Evolutionary conservation across 2,797 vertebrate species (phyloP).

Genomic region (Ctenopoma multispine): DNA sequence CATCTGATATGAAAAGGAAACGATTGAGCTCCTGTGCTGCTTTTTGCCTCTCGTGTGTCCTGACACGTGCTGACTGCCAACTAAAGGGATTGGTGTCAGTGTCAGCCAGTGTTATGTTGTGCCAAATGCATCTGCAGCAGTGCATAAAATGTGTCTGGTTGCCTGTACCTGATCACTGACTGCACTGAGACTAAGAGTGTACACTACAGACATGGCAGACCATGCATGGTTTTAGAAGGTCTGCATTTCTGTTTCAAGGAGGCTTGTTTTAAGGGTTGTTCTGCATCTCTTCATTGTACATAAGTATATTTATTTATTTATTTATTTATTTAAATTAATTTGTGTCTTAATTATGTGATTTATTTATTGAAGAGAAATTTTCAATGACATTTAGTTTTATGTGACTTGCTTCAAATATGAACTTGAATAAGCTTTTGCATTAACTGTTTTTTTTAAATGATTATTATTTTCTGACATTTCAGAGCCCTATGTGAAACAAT

Average conservation of each 20-base stretch:
- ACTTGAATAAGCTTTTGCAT: slow-evolving; percentile 37
- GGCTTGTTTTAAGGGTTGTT: slow-evolving; percentile 46
- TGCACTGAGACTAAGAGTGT: slow-evolving; percentile 14
- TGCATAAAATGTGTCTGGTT: slow-evolving; percentile 30
- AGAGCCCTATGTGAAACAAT: slow-evolving; percentile 42
- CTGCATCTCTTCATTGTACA: slow-evolving; percentile 72
- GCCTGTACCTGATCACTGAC: slow-evolving; percentile 27
- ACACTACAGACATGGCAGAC: slow-evolving; percentile 37
- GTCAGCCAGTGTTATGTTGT: slow-evolving; percentile 56
- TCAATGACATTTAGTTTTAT: slow-evolving; percentile 35
- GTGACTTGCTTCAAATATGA: slow-evolving; percentile 46
- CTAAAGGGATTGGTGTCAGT: slow-evolving; percentile 15
- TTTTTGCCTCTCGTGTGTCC: slow-evolving; percentile 41
- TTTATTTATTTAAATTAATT: slow-evolving; percentile 73
- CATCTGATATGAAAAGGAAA: slow-evolving; percentile 6
- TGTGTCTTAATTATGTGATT: slow-evolving; percentile 65
- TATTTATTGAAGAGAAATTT: slow-evolving; percentile 71
- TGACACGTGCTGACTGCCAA: slow-evolving; percentile 45
- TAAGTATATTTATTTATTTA: slow-evolving; percentile 79
- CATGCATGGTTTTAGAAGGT: slow-evolving; percentile 64
- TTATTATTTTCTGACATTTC: slow-evolving; percentile 42
- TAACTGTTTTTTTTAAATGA: slow-evolving; percentile 20
- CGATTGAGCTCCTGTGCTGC: slow-evolving; percentile 21
- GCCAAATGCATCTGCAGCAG: slow-evolving; percentile 65
- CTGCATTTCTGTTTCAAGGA: slow-evolving; percentile 47